phyloP scores from a whole-genome alignment of 2,888 invertebrate genomes.

The Ochropacha duplaris region DNA sequence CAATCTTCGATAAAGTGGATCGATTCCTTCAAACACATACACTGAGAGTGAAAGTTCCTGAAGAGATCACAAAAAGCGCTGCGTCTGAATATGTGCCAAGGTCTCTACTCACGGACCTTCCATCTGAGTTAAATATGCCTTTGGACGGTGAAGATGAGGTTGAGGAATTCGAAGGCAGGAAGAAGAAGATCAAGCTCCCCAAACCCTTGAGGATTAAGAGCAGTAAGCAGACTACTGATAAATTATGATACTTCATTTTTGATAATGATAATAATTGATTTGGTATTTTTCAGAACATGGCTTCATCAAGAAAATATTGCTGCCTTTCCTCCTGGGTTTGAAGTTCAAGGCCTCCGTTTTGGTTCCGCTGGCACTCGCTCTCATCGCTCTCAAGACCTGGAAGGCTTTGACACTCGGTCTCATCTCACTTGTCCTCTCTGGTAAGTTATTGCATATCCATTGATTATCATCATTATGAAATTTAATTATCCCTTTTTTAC shows the following conservation, averaged over 20 bases:
- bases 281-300: constrained; percentile 86
- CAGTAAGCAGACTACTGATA: constrained; percentile 53
- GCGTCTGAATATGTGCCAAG: constrained; percentile 85
- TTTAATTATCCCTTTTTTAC: neutral
- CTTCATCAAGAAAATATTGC: constrained; percentile 91
- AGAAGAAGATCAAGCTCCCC: constrained; percentile 79
- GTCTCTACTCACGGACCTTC: constrained; percentile 84
- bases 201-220: constrained; percentile 79
- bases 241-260: neutral
- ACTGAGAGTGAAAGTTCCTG: constrained; percentile 89
- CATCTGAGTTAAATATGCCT: constrained; percentile 87
- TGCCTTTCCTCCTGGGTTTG: constrained; percentile 92
- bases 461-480: no score
- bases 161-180: constrained; percentile 73
- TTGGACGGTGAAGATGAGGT: constrained; percentile 83
- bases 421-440: constrained; percentile 91
- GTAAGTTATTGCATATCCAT: constrained; percentile 52
- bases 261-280: constrained; percentile 6
- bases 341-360: constrained; percentile 94
- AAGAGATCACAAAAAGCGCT: constrained; percentile 82
- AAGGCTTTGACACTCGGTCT: constrained; percentile 93
- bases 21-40: constrained; percentile 89
- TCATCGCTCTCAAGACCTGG: constrained; percentile 95
- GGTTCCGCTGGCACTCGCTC: constrained; percentile 90
- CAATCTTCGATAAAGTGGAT: constrained; percentile 88